Evolutionary conservation across 2,797 vertebrate species (phyloP).

Genomic region (Leptatherina wallacei): DNA sequence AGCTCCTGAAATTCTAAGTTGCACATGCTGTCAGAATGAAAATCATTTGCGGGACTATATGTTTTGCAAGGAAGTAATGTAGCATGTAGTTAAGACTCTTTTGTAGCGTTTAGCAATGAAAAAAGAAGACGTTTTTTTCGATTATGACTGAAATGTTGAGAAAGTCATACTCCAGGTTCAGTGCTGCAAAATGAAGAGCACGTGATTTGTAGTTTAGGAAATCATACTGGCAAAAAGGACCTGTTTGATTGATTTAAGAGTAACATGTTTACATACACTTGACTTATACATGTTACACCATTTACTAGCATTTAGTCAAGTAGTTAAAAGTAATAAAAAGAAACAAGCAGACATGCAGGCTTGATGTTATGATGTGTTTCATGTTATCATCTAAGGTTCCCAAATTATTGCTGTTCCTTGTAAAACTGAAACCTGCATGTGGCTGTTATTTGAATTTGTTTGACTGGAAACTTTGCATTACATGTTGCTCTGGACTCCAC

Average conservation of each 20-base stretch:
- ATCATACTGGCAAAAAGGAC: neutral
- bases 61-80: neutral
- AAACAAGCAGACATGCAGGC: neutral
- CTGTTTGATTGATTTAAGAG: neutral
- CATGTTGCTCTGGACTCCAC: neutral
- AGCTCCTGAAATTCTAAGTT: slow-evolving; percentile 31
- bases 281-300: neutral
- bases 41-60: neutral
- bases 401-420: neutral
- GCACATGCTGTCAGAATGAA: slow-evolving; percentile 7
- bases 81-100: neutral
- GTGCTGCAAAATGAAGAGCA: neutral
- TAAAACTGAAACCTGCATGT: slow-evolving; percentile 9
- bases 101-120: neutral
- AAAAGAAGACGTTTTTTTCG: neutral
- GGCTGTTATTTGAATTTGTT: neutral
- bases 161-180: neutral
- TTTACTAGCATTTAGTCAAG: neutral
- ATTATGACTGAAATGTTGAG: neutral
- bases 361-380: slow-evolving; percentile 14
- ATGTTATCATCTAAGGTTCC: slow-evolving; percentile 5
- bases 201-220: neutral
- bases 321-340: neutral
- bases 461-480: neutral
- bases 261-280: neutral